These are phyloP conservation scores for Hippocampus mohnikei DNA, from an alignment of 2,113 vertebrate species.

Conservation along the genomic window DNA sequence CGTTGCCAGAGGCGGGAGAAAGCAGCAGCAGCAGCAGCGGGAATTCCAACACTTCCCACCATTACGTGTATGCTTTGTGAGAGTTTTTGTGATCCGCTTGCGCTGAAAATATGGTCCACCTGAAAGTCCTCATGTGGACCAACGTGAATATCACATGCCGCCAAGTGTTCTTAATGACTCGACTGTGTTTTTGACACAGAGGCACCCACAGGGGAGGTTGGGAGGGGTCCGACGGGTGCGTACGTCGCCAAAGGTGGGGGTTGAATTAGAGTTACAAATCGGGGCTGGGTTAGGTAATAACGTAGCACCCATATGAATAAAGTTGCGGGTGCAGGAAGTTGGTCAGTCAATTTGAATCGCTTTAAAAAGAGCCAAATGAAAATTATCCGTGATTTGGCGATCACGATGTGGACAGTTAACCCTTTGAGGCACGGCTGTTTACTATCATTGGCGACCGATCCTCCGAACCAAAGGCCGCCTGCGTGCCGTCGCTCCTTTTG, in stretches of 20 bases:
- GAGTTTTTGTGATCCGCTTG: not conserved
- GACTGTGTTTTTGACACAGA: not conserved
- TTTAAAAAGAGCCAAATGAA: no score
- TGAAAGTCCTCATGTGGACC: not conserved
- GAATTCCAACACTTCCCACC: not conserved
- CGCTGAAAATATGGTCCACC: not conserved
- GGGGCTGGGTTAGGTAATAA: no score
- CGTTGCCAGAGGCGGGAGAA: constrained; percentile 3
- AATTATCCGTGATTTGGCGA: no score
- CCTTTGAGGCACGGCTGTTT: not conserved
- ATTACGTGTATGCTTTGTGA: not conserved
- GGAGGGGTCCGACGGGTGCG: not conserved
- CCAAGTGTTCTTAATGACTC: not conserved
- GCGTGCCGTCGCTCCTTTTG: constrained; percentile 55
- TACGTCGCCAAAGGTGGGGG: not conserved
- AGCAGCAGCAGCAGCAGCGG: not conserved
- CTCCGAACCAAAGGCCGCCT: constrained; percentile 35
- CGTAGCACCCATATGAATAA: no score
- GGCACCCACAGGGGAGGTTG: no score
- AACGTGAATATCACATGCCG: not conserved
- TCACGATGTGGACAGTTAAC: no score
- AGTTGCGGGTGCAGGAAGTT: no score
- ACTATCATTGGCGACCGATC: constrained; percentile 23
- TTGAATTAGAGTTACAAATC: not conserved
- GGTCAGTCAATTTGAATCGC: no score